Conservation (phyloP, 2,888 invertebrate genomes). For the Brachylomia viminalis region DNA sequence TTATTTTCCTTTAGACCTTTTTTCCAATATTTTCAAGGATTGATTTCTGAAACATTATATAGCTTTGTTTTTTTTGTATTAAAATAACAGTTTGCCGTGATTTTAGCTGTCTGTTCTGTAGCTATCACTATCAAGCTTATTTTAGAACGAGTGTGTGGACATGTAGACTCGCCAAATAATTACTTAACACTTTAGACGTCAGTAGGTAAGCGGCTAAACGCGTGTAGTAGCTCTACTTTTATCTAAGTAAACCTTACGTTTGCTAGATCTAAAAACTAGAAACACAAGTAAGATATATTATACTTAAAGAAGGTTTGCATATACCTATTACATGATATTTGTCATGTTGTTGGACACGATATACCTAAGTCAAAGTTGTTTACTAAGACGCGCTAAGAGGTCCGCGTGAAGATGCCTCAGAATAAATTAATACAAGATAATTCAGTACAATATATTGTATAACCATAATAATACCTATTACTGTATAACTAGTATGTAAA, state of each 20-base stretch:
- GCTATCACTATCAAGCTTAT: not conserved
- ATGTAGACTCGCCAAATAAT: slow-evolving; percentile 33
- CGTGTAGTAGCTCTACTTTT: slow-evolving; percentile 31
- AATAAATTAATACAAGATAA: slow-evolving; percentile 44
- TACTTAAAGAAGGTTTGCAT: slow-evolving; percentile 22
- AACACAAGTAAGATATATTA: slow-evolving; percentile 32
- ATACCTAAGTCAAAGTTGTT: slow-evolving; percentile 30
- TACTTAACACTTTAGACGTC: slow-evolving; percentile 23
- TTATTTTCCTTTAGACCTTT: slow-evolving; percentile 2
- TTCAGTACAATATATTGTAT: slow-evolving; percentile 34
- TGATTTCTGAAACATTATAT: not conserved
- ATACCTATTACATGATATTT: slow-evolving; percentile 33
- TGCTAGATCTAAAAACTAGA: slow-evolving; percentile 40
- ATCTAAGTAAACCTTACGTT: slow-evolving; percentile 29
- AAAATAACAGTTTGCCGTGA: not conserved
- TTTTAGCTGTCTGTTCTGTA: not conserved
- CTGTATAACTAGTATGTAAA: slow-evolving; percentile 20
- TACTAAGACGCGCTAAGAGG: slow-evolving; percentile 1
- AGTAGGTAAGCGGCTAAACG: slow-evolving; percentile 9
- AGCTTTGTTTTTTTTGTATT: not conserved
- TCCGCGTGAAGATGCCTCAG: slow-evolving; percentile 37
- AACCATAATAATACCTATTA: slow-evolving; percentile 22
- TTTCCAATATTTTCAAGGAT: slow-evolving; percentile 13
- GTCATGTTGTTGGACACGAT: slow-evolving; percentile 20
- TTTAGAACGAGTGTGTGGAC: not conserved